Percentiles rank a stretch among this genome's conserved stretches.
Evolutionary conservation across 2,113 vertebrate genomes (phyloP).

Genomic region (Hippocampus mohnikei): DNA sequence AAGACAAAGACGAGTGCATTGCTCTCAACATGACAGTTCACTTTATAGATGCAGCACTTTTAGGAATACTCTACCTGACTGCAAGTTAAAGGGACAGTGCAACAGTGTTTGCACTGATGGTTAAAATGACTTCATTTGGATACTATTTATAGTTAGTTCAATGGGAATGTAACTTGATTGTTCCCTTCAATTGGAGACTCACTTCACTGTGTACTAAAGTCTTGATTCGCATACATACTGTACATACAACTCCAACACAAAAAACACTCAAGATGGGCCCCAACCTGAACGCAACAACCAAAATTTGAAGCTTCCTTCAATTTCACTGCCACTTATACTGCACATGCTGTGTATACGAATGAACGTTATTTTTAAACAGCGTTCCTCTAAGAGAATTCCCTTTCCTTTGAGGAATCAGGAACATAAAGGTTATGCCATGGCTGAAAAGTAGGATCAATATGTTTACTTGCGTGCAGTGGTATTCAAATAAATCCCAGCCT

Average conservation of each 20-base stretch:
- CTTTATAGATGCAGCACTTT: not conserved
- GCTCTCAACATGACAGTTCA: not conserved
- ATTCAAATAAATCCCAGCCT: slow-evolving; percentile 32
- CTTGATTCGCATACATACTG: not conserved
- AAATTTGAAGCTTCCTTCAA: too few relatives aligned
- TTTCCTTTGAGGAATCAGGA: slow-evolving; percentile 8
- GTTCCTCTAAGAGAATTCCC: not conserved
- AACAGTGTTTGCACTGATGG: not conserved
- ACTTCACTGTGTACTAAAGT: not conserved
- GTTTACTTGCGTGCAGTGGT: slow-evolving; percentile 23
- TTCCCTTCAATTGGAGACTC: too few relatives aligned
- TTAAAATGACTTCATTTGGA: too few relatives aligned
- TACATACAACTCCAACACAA: not conserved
- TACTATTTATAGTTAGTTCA: too few relatives aligned
- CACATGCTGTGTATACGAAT: not conserved
- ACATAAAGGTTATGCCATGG: slow-evolving; percentile 12
- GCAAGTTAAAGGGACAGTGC: not conserved
- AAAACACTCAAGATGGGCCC: not conserved
- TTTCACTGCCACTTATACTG: too few relatives aligned
- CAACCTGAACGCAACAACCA: too few relatives aligned
- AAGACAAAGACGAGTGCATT: not conserved
- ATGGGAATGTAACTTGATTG: too few relatives aligned
- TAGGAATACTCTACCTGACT: too few relatives aligned
- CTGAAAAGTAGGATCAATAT: slow-evolving; percentile 31
- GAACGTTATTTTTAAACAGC: not conserved